Evolutionary conservation across 2,113 vertebrate species (phyloP).

Genomic region (Cyrtonyx montezumae): DNA sequence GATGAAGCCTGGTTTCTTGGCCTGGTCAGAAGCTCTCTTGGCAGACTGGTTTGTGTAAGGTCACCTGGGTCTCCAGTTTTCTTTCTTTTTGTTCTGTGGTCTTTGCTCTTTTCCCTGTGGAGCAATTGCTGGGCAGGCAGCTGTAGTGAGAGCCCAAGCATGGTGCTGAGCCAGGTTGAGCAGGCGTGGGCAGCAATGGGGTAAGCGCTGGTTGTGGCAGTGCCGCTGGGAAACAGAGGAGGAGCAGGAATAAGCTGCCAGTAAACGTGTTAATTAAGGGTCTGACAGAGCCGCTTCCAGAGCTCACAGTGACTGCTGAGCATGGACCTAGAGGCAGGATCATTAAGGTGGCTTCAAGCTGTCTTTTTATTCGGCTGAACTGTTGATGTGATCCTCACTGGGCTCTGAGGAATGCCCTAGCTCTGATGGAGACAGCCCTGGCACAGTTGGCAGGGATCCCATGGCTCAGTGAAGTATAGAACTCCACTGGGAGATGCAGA

Average conservation of each 20-base stretch:
- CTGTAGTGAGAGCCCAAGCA: background rate
- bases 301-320: background rate
- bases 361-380: background rate
- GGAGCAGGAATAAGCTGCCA: background rate
- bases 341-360: background rate
- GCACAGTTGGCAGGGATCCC: background rate
- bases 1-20: background rate
- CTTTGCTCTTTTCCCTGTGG: background rate
- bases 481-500: background rate
- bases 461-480: background rate
- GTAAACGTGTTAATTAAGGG: background rate
- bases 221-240: background rate
- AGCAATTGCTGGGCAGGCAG: background rate
- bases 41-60: too few species aligned
- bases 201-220: accelerated
- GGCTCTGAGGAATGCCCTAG: background rate
- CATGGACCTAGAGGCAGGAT: background rate
- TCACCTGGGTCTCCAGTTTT: background rate
- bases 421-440: background rate
- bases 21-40: background rate
- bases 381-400: background rate
- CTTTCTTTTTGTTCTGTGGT: background rate
- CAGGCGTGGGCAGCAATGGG: accelerated
- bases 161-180: background rate
- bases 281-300: background rate